phyloP scores from a whole-genome alignment of 2,797 vertebrate species.

The Euphonia xanthogaster region DNA sequence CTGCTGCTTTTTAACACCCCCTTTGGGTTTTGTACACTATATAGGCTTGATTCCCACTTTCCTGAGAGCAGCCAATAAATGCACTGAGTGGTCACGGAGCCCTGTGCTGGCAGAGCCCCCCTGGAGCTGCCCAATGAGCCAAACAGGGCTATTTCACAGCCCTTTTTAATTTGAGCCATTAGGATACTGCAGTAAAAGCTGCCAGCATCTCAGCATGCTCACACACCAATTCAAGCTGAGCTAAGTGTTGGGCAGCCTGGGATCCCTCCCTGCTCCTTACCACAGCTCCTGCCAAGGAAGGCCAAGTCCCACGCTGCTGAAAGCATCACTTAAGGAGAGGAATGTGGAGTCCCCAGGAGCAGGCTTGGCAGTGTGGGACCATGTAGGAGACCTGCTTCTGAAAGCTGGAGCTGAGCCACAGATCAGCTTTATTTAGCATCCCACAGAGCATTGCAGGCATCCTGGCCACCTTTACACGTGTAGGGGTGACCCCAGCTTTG shows the following conservation, averaged over 20 bases:
- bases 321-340: neutral
- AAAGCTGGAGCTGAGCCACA: neutral
- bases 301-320: rapidly evolving
- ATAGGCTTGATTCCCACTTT: neutral
- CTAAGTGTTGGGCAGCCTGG: neutral
- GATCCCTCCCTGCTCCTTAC: neutral
- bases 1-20: neutral
- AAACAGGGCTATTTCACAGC: neutral
- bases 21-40: neutral
- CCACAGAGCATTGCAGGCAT: neutral
- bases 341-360: neutral
- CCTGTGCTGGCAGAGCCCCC: neutral
- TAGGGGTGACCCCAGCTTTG: neutral
- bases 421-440: neutral
- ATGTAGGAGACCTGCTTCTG: neutral
- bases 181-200: neutral
- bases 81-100: neutral
- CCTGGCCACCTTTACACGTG: neutral
- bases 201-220: neutral
- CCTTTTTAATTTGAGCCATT: neutral
- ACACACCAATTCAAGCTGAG: neutral
- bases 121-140: neutral
- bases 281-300: rapidly evolving
- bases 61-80: neutral
- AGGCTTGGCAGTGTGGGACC: neutral